Evolutionary conservation across 2,888 invertebrate species (phyloP), one percentile per base, ranked within the genome.

Genomic region (Agrotis clavis): DNA sequence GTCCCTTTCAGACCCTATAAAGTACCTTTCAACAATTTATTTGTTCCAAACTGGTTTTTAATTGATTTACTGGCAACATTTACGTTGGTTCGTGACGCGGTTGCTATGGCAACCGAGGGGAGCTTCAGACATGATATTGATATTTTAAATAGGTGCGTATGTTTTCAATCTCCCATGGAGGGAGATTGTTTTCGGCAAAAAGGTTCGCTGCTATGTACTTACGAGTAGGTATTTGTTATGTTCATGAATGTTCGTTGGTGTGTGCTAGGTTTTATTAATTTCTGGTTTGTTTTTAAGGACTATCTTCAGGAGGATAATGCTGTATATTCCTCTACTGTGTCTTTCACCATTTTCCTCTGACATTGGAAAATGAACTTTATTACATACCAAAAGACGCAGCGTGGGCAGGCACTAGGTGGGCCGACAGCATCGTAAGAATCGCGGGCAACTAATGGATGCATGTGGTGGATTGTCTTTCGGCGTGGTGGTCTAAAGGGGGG

Each of bases 51-150:
- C 80, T 66, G 63, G 67, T 77, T 85, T 83, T 82, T 85, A 85
- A 86, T 82, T 87, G 83, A 85, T 85, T 83, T 79, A 82, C 77
- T 81, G 79, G 67, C 65, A 76, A 81, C 77, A 72, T 84, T 81
- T 81, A 71, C 48, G 77, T 69, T 77, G 79, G 79, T 81, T 83
- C 82, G 87, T 82, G 89, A 90, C 81, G 92, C 89, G 77, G 91
- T 93, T 82, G 84, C 85, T 86, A 92, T 92, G 86, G 87, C 76
- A 85, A 93, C 92, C 75, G 89, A 91, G 92, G 92, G 93, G 92
- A 90, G 90, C 77, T 82, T 83, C 87, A 88, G 88, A 87, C 80
- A 80, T 77, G 86, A 85, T 88, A 89, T 90, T 88, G 88, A 89
- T 89, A 89, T 88, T 88, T 84, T 84, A 84, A 88, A 89, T 90